These are phyloP conservation scores for Morpho achilles DNA, from an alignment of 2,888 invertebrate species.

Conservation along the genomic window DNA sequence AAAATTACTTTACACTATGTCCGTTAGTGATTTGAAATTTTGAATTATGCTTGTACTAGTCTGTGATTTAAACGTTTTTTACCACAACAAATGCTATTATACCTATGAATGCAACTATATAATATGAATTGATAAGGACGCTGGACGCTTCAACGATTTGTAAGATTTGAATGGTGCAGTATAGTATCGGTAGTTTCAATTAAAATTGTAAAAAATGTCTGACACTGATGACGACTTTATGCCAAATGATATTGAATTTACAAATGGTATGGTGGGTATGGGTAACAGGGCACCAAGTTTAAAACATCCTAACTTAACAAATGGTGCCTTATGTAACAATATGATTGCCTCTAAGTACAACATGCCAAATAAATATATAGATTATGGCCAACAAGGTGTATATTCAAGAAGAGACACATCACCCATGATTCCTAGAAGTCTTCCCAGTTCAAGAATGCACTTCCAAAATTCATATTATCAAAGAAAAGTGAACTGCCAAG, in stretches of 20 bases:
- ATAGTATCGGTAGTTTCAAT: not conserved
- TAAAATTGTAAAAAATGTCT: slow-evolving; percentile 35
- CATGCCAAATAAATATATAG: slow-evolving; percentile 41
- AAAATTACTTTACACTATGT: too few species aligned
- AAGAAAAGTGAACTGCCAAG: slow-evolving; percentile 43
- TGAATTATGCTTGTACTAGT: too few species aligned
- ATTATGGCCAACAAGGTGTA: slow-evolving; percentile 43
- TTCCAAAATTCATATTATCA: slow-evolving; percentile 38
- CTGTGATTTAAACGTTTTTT: too few species aligned
- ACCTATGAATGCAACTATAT: too few species aligned
- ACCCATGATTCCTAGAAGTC: slow-evolving; percentile 47
- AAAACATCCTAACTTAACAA: too few species aligned
- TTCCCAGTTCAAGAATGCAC: slow-evolving; percentile 37
- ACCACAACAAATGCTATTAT: too few species aligned
- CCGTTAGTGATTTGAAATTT: too few species aligned
- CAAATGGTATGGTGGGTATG: slow-evolving; percentile 37
- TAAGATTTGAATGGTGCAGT: too few species aligned
- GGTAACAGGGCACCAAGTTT: too few species aligned
- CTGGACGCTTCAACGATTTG: too few species aligned
- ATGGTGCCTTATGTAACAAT: slow-evolving; percentile 28
- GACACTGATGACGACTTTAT: slow-evolving; percentile 52
- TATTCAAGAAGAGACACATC: slow-evolving; percentile 46
- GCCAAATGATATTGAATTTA: slow-evolving; percentile 40
- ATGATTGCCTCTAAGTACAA: slow-evolving; percentile 42
- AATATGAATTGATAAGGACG: too few species aligned